phyloP scores from a whole-genome alignment of 2,113 vertebrate species.

The Datnioides undecimradiatus region DNA sequence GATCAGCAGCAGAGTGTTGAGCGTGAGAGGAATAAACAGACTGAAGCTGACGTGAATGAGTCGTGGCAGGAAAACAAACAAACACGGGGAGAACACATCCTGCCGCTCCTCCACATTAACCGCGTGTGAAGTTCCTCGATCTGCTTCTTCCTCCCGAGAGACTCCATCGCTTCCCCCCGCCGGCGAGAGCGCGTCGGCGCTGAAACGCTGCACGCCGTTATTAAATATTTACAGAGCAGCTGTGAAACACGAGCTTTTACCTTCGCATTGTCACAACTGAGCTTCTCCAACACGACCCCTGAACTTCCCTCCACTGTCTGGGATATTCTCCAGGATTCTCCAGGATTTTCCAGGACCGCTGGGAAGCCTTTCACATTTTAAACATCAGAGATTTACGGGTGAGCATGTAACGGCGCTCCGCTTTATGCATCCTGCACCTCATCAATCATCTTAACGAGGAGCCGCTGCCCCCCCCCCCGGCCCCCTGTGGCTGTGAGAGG shows the following conservation, averaged over 20 bases:
- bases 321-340: constrained; percentile 14
- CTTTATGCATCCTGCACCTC: neutral
- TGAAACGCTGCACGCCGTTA: neutral
- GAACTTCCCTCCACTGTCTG: neutral
- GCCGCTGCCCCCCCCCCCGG: too few relatives aligned
- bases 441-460: constrained; percentile 43
- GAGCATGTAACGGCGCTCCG: neutral
- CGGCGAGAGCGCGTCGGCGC: constrained; percentile 5
- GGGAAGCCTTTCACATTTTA: neutral
- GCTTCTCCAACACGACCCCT: neutral
- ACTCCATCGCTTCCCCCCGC: neutral
- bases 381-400: neutral
- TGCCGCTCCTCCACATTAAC: neutral
- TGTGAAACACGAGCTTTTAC: constrained; percentile 35
- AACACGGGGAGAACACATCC: neutral
- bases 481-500: neutral
- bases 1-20: too few relatives aligned
- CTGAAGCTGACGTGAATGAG: neutral
- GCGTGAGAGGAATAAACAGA: too few relatives aligned
- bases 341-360: constrained; percentile 19
- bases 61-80: neutral
- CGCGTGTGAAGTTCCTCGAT: constrained; percentile 8
- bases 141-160: constrained; percentile 5
- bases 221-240: constrained; percentile 57
- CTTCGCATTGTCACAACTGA: constrained; percentile 38